Evolutionary conservation across 2,113 vertebrate genomes (phyloP), one percentile per base, ranked within the genome.

Genomic region (Corvus moneduloides): DNA sequence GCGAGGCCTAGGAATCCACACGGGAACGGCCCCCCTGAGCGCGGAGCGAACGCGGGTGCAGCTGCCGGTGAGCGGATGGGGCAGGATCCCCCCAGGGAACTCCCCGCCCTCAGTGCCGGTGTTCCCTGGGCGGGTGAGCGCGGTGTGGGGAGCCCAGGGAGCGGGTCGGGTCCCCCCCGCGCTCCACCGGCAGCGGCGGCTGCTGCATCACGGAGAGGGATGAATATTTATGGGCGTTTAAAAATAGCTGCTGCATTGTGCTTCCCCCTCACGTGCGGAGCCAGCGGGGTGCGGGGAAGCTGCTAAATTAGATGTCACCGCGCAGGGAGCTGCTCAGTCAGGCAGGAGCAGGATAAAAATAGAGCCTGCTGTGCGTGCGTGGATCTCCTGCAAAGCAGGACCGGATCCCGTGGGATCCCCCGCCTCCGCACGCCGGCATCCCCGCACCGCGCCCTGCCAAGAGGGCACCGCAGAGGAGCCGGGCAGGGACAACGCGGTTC

Each of bases 251-350:
- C 59, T 78, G 93, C 97, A 97, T 96, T 96, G 92, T 91, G 96
- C 95, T 97, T 96, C 96, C 96, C 96, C 94, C 95, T 97, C 96
- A 96, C 96, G 96, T 96, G 97, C 96, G 43, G 97, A 96, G 92
- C 48, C 97, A 93, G 97, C 94, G 83, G 96, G 97, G 93, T 66
- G 96, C 92, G 44, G 96, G 96, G 96, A 97, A 92, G 92, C 97
- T 96, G 96, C 97, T 96, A 93, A 95, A 97, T 97, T 92, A 79
- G 96, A 96, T 97, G 96, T 91, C 96, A 97, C 93, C 52, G 79
- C 18, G 39, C 88, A n/a, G 94, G 89, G 96, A 95, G 94, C 96
- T 56, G 96, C 94, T 96, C 95, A 41, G 51, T 67, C 93, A 62
- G 93, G 95, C 96, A 72, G 93, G 66, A 96, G 93, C 8, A 6